Evolutionary conservation across 2,888 invertebrate genomes (phyloP), one percentile per base, ranked within the genome.

Genomic region (Argynnis bischoffii): DNA sequence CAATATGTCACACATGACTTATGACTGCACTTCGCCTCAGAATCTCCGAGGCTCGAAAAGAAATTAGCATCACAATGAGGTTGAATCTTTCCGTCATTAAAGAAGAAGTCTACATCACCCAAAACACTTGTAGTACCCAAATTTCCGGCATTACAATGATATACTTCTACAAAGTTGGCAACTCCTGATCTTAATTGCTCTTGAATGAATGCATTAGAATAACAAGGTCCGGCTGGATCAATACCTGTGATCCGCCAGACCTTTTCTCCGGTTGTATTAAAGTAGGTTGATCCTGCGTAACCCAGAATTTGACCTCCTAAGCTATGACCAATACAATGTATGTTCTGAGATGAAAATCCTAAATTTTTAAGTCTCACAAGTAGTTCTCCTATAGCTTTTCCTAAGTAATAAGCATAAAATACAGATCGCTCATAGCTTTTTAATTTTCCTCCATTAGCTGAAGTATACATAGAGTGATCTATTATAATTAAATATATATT

Each of bases 141-240:
- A 0, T 89, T 90, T 3, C 94, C 94, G 54, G 92, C 93, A 71
- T 94, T 94, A 8, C 95, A 95, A 78, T 95, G 95, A 72, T 94
- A 91, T 0, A 93, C 91, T 79, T 94, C 94, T 0, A 95, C 95
- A 75, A 94, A 94, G 5, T 88, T 81, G 0, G 93, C 95, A 21
- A 94, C 93, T 2, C 91, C 90, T 48, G 90, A 88, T 68, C 93
- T 86, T 1, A 95, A 82, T 69, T 94, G 90, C 53, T 93, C 85
- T 21, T 89, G 82, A 1, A 87, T 83, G 0, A 86, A 78, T 48
- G 85, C 82, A 70, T 91, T 90, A 0, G 90, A 88, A 63, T 91
- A 92, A 74, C 92, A 92, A 35, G 92, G 92, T 0, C 92, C 92
- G 0, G 92, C 92, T 15, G 92, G 92, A 71, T 92, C 92, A 3